Conservation (phyloP, 2,113 vertebrate species). For the Myiagra hebetior region DNA sequence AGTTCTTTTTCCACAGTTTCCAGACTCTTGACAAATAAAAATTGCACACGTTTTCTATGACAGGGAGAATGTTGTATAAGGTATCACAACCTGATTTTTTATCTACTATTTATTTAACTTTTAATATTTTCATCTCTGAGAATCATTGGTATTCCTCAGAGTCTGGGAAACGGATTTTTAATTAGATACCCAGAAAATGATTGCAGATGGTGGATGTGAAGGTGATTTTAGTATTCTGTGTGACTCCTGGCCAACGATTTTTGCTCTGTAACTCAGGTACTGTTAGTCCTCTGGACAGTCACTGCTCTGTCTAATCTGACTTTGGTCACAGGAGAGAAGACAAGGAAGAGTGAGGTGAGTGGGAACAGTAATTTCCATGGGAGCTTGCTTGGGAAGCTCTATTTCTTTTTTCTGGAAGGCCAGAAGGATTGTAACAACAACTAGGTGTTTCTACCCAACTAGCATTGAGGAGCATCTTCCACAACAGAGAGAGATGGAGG, state of each 20-base stretch:
- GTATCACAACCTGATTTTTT: neutral
- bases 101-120: neutral
- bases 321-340: neutral
- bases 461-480: neutral
- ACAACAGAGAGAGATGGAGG: neutral
- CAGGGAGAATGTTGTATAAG: neutral
- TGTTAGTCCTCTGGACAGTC: neutral
- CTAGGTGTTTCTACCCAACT: neutral
- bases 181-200: neutral
- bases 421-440: neutral
- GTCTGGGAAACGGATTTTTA: slow-evolving; percentile 27
- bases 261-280: neutral
- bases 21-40: neutral
- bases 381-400: neutral
- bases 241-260: neutral
- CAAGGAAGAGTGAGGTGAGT: neutral
- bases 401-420: neutral
- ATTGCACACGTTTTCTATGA: neutral
- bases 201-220: neutral
- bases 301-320: neutral
- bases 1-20: neutral
- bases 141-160: neutral
- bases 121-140: neutral
- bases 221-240: neutral
- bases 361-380: neutral